Percentiles rank a stretch among this genome's conserved stretches.
phyloP scores from a whole-genome alignment of 2,113 vertebrate genomes.

The Pseudonaja textilis region DNA sequence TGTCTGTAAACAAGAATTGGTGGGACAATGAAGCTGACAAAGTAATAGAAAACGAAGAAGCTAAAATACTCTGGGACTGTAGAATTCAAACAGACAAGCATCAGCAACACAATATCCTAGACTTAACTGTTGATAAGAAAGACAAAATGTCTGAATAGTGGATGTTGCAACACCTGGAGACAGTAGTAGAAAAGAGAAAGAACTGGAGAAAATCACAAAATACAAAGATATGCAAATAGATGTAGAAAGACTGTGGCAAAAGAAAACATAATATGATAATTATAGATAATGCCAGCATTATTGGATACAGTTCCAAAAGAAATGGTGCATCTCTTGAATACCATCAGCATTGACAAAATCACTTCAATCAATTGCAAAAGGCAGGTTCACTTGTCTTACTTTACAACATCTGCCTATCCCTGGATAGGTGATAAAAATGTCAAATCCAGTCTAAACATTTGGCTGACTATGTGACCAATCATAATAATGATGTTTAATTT shows the following conservation, averaged over 20 bases:
- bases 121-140: neutral
- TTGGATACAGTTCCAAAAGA: neutral
- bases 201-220: neutral
- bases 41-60: neutral
- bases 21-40: neutral
- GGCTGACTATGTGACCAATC: neutral
- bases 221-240: neutral
- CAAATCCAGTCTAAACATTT: neutral
- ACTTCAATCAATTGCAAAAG: neutral
- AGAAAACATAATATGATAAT: neutral
- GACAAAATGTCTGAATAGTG: neutral
- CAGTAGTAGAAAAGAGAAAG: neutral
- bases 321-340: neutral
- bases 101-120: neutral
- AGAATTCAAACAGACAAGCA: neutral
- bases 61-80: neutral
- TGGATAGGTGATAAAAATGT: neutral
- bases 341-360: neutral
- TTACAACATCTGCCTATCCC: neutral
- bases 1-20: neutral
- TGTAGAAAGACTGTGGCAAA: neutral
- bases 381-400: neutral
- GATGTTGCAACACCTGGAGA: neutral
- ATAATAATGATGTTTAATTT: neutral
- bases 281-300: neutral